Base-by-base conservation (phyloP, 2,888 invertebrate species). In the Timandra comae region DNA sequence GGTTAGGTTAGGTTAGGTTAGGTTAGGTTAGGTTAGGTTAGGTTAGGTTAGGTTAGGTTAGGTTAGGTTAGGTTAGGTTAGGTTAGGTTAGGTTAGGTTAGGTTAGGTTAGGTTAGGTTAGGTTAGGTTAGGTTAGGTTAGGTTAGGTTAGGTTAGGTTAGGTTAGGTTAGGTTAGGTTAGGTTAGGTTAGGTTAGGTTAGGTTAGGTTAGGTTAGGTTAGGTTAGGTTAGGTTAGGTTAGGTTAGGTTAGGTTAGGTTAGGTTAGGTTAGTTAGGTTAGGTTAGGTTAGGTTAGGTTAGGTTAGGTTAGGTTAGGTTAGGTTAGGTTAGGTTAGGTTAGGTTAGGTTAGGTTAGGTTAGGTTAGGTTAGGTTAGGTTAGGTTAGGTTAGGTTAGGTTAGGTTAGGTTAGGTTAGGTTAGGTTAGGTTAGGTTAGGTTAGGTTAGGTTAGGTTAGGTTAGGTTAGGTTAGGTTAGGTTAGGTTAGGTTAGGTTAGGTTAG, bases 401-500 rank as follows among this genome's bases (percentile, higher is more conserved):
- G 41, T 44, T 41, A 38, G 41, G 44, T 41, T 38, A 38, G 44
- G 44, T 41, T 36, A 40, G 42, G 39, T 40, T 40, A 42, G 40
- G 39, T 41, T 36, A 39, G 38, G 46, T 38, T 43, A 38, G 41
- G 43, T 36, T 46, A 38, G 45, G 45, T 43, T 49, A 43, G 48
- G 43, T 43, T 49, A 49, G 49, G 49, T 49, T 46, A 47, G 49
- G 49, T 46, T 46, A 43, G 45, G 43, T 43, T 41, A 40, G 41
- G 41, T 25, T 29, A 34, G 29, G 29, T 34, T 34, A 34, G 34
- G 34, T 40, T 40, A 36, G 35, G 40, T 40, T 40, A 40, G 40
- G 40, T 40, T 40, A 40, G 40, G 40, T 40, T 40, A 40, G 40
- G 36, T 40, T 36, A 33, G 38, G 33, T 33, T 38, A 31, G 30